Percentiles rank a stretch among this genome's conserved stretches.
Conservation (phyloP, 2,797 vertebrate species). For the Rhadinocentrus ornatus region DNA sequence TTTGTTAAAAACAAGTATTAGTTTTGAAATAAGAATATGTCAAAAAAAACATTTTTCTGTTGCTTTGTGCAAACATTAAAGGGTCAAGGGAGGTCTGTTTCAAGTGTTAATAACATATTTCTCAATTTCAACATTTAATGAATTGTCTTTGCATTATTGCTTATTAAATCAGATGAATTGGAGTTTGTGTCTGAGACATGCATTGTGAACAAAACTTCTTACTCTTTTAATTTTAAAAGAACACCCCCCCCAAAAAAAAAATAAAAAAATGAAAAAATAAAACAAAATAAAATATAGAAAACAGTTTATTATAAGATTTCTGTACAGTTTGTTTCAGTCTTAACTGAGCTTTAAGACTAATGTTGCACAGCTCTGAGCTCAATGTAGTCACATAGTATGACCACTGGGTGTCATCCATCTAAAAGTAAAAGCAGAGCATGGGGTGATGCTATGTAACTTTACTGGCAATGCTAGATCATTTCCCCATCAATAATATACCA, state of each 20-base stretch:
- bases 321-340: not conserved
- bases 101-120: no score
- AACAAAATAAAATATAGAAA: not conserved
- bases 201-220: not conserved
- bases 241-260: no score
- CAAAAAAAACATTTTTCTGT: not conserved
- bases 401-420: constrained; percentile 68
- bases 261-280: no score
- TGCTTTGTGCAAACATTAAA: not conserved
- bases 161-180: no score
- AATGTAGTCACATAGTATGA: constrained; percentile 35
- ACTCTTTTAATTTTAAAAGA: not conserved
- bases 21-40: no score
- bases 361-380: not conserved
- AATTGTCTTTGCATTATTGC: no score
- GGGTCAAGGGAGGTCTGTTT: no score
- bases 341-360: not conserved
- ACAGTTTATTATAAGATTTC: not conserved
- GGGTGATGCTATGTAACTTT: constrained; percentile 3
- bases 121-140: no score
- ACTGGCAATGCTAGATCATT: constrained; percentile 9
- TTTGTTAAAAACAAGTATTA: no score
- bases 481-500: no score
- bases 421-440: constrained; percentile 14
- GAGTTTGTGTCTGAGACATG: not conserved